Evolutionary conservation across 2,888 invertebrate genomes (phyloP).

Genomic region (Mactromeris polynyma): DNA sequence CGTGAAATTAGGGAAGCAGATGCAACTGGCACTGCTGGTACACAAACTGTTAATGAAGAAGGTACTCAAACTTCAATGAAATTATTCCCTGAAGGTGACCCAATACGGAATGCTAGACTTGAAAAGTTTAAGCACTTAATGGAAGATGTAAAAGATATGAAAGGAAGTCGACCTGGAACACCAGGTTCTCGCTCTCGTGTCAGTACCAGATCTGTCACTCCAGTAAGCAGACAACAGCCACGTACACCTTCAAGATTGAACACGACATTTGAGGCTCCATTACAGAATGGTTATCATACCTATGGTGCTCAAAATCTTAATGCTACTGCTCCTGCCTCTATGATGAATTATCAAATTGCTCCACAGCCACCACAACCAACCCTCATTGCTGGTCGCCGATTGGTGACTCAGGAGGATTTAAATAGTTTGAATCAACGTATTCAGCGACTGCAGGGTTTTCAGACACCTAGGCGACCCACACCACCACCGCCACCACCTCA

Average conservation of each 20-base stretch:
- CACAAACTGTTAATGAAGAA: constrained; percentile 81
- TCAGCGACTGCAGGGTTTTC: constrained; percentile 78
- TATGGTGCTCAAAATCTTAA: constrained; percentile 59
- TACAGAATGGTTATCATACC: constrained; percentile 64
- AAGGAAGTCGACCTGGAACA: constrained; percentile 70
- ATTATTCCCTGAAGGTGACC: constrained; percentile 80
- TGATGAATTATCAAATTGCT: constrained; percentile 48
- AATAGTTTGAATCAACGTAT: constrained; percentile 79
- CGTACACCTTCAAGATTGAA: constrained; percentile 73
- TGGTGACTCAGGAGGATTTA: constrained; percentile 81
- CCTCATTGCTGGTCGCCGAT: constrained; percentile 61
- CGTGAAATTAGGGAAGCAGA: constrained; percentile 75
- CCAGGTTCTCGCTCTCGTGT: constrained; percentile 65
- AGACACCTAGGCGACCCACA: constrained; percentile 74
- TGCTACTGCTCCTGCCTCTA: constrained; percentile 60
- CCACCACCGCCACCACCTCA: constrained; percentile 74
- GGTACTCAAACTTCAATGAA: constrained; percentile 80
- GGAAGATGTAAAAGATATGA: constrained; percentile 78
- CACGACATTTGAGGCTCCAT: constrained; percentile 67
- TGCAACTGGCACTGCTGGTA: constrained; percentile 74
- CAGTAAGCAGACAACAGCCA: constrained; percentile 62
- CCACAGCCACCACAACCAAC: constrained; percentile 50
- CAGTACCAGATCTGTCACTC: constrained; percentile 68
- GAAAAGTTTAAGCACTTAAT: constrained; percentile 78
- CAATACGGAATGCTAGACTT: constrained; percentile 75